Base-by-base conservation (phyloP, 2,888 invertebrate genomes). In the Augiades crinisus region DNA sequence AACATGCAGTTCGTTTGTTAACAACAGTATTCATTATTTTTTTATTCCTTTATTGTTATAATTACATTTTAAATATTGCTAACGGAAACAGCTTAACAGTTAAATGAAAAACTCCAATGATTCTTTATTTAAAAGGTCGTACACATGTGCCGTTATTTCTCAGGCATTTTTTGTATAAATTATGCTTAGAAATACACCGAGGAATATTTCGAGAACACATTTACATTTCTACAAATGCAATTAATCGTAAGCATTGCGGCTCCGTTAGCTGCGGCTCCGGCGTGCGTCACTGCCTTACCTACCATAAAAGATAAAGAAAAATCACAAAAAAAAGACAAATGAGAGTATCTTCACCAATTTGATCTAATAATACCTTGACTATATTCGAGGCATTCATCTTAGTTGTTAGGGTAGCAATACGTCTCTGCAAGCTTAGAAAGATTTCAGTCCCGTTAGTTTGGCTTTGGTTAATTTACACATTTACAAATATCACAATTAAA, bases 31-130 rank as follows among this genome's bases (percentile, higher is more conserved):
- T 12, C 12, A 10, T 12, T 30, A 30, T 12, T 10, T 12, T 12
- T 30, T 10, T 30, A 30, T 30, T 30, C 30, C 12, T n/a, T 12
- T 30, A n/a, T n/a, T n/a, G n/a, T 30, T 30, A 30, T 12, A 5
- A 27, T n/a, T 24, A n/a, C 12, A 10, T 12, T 30, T 30, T 30
- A 30, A 30, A 30, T 30, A 12, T 30, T 30, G 10, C 4, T 10
- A 60, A 54, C 41, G 14, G 5, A 16, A 16, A 36, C 16, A 16
- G 8, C n/a, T 36, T 36, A 36, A 36, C 13, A 14, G 16, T 13
- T 30, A 8, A 36, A 27, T 10, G n/a, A 27, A 27, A 27, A 10
- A 27, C 27, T n/a, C 27, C n/a, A 27, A 27, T 27, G 27, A n/a
- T n/a, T 10, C 27, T 27, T 10, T 30, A 7, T 30, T 30, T 3